Base-by-base conservation (phyloP, 2,888 invertebrate genomes). In the Plemyria rubiginata region DNA sequence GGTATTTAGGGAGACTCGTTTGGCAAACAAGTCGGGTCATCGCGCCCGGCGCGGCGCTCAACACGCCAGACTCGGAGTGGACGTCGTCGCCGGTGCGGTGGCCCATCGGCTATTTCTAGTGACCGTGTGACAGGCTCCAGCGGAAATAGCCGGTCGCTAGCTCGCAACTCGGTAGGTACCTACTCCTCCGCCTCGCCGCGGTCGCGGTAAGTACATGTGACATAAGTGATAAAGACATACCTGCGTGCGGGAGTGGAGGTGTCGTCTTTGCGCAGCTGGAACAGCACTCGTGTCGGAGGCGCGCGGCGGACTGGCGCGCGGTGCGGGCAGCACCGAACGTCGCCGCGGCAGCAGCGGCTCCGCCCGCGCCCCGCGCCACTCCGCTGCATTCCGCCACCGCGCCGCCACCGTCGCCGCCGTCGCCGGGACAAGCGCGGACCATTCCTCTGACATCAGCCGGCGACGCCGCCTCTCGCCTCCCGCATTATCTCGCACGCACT, bases 261-360 rank as follows among this genome's bases (percentile, higher is more conserved):
- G 76, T 73, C 75, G 78, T 68, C 75, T 71, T 65, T 79, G 81
- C 87, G 82, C 81, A 75, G 75, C 79, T 83, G 80, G 85, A 78
- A 85, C 85, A 84, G 78, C 86, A 83, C 81, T 87, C 90, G 86
- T 81, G 85, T 84, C 89, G 87, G 85, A 81, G 90, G 89, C 91
- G 90, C 91, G 91, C 92, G 90, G 89, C 89, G 77, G 83, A 89
- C 89, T 89, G 88, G 86, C 87, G 77, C 78, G 75, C 78, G 71
- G 75, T 79, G 77, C 80, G 80, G 79, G 80, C 81, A 82, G 85
- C 86, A 84, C 84, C 81, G 80, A 76, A 75, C 82, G 81, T 76
- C 82, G 84, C 81, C 82, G 84, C 84, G 86, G 84, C 88, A 87
- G 87, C 88, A 86, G 82, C 84, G 80, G 78, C 81, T 74, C 84